Base-by-base conservation (phyloP, 2,113 vertebrate species). In the Leptodactylus fuscus region DNA sequence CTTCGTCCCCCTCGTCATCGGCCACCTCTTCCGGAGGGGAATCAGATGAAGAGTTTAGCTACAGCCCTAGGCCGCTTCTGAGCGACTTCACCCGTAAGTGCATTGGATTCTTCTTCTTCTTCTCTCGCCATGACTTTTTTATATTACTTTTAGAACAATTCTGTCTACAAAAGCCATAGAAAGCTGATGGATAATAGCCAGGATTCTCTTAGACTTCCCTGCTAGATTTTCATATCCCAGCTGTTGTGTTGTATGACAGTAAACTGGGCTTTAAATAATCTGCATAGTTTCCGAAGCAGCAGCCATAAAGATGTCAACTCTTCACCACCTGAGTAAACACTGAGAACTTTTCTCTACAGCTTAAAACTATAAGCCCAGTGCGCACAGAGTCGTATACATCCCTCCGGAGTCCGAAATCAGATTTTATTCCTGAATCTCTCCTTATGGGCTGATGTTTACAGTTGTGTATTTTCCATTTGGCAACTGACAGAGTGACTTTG, bases 81-180 rank as follows among this genome's bases (percentile, higher is more conserved):
- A 88, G 79, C 71, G 89, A 92, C 86, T 95, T 95, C 70, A 95
- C 92, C 88, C 95, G 97, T 99, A 91, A 98, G 98, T 97, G 83
- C 0, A 80, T 4, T 5, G 46, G 46, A 48, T 48, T 48, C 2
- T 12, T 2, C 46, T 55, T 1, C 7, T 6, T 11, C 27, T 16
- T 62, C 55, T 2, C 58, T 49, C 46, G 18, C 27, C 18, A 18
- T 53, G 29, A 34, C 51, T 51, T 55, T 51, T 55, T 32, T 27
- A 22, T 36, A 20, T 60, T 24, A 4, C 76, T 79, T 79, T 24
- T 60, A n/a, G 20, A 38, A 34, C 32, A 16, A 1, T 58, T 27
- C 74, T 41, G 20, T 77, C 53, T 4, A 3, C 9, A 76, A 34
- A 27, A 65, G 22, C 11, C 51, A 60, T n/a, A 60, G 22, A 60